Evolutionary conservation across 2,797 vertebrate genomes (phyloP).

Genomic region (Sebastiscus albofasciatus): DNA sequence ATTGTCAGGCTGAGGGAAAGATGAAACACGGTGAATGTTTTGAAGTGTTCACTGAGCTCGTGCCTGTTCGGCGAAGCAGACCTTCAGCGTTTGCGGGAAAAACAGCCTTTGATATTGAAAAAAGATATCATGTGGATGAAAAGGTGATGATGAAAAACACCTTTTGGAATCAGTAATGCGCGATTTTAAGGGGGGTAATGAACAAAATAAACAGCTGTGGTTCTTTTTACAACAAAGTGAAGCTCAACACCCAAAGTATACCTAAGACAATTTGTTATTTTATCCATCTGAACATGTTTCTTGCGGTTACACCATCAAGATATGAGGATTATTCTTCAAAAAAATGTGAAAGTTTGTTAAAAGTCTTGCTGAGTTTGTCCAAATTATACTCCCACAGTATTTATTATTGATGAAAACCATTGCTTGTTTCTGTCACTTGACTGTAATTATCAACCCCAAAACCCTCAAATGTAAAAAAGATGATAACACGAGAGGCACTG

Average conservation of each 20-base stretch:
- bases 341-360: not conserved
- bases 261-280: not conserved
- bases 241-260: not conserved
- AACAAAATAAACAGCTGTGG: not conserved
- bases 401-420: constrained; percentile 17
- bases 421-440: constrained; percentile 10
- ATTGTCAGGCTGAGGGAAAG: constrained; percentile 35
- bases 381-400: not conserved
- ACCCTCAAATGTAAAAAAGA: not conserved
- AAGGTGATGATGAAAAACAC: constrained; percentile 8
- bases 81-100: constrained; percentile 16
- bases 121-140: not conserved
- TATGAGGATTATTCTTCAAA: not conserved
- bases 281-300: not conserved
- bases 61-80: constrained; percentile 29
- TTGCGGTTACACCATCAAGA: not conserved
- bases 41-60: constrained; percentile 44
- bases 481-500: not conserved
- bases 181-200: not conserved
- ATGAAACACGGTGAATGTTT: constrained; percentile 57
- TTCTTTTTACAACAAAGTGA: not conserved
- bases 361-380: constrained; percentile 8
- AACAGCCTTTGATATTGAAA: constrained; percentile 32
- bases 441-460: constrained; percentile 22
- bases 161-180: not conserved